Conservation (phyloP, 2,797 vertebrate species). For the Hemitrygon akajei region DNA sequence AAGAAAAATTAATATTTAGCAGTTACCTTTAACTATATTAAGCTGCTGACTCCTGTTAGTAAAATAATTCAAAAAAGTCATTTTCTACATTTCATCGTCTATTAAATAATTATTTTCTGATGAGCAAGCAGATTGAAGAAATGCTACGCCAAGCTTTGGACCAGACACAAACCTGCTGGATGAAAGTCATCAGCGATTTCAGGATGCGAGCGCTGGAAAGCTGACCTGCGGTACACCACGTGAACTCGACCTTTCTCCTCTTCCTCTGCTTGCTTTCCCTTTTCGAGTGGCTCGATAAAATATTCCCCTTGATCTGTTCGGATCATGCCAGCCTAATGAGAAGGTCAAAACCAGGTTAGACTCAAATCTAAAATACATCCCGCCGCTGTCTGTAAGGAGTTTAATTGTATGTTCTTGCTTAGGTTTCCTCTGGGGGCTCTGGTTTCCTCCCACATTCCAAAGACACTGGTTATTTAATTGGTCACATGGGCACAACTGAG, state of each 20-base stretch:
- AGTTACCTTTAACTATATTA: neutral
- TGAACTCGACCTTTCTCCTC: slow-evolving; percentile 78
- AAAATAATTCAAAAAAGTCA: neutral
- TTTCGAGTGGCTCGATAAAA: slow-evolving; percentile 93
- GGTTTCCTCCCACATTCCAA: too few species aligned
- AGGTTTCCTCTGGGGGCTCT: too few species aligned
- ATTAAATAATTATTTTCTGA: neutral
- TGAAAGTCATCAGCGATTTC: slow-evolving; percentile 64
- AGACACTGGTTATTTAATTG: too few species aligned
- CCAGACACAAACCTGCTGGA: slow-evolving; percentile 15
- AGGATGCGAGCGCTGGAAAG: slow-evolving; percentile 52
- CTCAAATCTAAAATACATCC: neutral
- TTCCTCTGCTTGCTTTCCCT: slow-evolving; percentile 81
- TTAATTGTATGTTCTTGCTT: too few species aligned
- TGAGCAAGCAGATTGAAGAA: neutral
- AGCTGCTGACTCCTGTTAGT: neutral
- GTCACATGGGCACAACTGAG: too few species aligned
- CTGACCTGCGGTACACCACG: slow-evolving; percentile 82
- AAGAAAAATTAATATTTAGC: neutral
- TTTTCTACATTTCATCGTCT: neutral
- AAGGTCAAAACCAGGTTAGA: slow-evolving; percentile 36
- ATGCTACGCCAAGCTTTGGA: neutral
- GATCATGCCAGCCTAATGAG: slow-evolving; percentile 86
- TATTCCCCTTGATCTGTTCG: slow-evolving; percentile 84
- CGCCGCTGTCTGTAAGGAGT: too few species aligned